phyloP scores from a whole-genome alignment of 2,797 vertebrate species.

The Lepilemur ruficaudatus region DNA sequence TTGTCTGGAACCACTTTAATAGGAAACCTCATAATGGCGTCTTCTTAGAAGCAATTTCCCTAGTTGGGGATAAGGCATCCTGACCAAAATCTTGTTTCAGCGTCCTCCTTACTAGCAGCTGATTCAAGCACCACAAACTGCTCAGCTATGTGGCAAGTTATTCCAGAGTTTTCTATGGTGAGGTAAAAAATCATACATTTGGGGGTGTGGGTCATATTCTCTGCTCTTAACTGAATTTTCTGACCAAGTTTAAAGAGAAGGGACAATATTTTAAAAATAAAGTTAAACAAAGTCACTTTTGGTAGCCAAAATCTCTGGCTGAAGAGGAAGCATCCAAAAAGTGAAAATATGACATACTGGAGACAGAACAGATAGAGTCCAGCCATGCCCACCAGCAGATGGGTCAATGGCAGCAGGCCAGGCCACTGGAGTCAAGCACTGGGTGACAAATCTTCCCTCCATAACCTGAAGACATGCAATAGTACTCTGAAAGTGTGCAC shows the following conservation, averaged over 20 bases:
- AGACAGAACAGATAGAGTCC: neutral
- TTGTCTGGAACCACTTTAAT: conserved; percentile 52
- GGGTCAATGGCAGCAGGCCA: neutral
- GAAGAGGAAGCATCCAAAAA: neutral
- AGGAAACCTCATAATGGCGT: conserved; percentile 34
- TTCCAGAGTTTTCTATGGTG: neutral
- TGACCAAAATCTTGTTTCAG: conserved; percentile 7
- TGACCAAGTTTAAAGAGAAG: neutral
- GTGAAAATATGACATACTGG: neutral
- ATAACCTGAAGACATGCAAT: neutral
- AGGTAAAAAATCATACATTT: neutral
- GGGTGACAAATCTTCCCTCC: neutral
- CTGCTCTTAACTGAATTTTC: neutral
- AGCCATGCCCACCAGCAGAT: rapidly evolving
- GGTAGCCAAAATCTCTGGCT: neutral
- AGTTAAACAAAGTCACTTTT: neutral
- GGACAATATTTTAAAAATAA: neutral
- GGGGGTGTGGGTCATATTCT: neutral
- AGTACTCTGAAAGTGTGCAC: neutral
- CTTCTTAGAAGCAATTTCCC: conserved; percentile 19
- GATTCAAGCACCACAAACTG: neutral
- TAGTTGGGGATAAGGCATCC: neutral
- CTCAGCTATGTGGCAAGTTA: neutral
- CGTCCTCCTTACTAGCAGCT: neutral
- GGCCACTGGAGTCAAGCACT: neutral